Conservation (phyloP, 1,140 invertebrate species). For the Antheraea pernyi region DNA sequence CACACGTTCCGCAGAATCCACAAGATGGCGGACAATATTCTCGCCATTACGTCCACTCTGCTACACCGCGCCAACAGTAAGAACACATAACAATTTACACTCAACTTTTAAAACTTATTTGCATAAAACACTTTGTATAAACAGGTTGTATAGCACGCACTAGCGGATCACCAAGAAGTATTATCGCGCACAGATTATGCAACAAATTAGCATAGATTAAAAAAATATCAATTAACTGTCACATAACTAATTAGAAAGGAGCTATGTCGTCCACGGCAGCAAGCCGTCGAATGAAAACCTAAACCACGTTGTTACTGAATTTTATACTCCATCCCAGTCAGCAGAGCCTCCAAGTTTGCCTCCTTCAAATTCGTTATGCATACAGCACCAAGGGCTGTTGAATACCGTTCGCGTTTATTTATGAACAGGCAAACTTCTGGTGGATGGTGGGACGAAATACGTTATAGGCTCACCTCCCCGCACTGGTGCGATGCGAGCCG, state of each 20-base stretch:
- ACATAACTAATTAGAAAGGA: constrained; percentile 61
- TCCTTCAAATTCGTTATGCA: constrained; percentile 81
- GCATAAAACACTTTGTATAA: constrained; percentile 31
- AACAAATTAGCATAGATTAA: not conserved
- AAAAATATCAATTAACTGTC: constrained; percentile 19
- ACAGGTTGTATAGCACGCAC: constrained; percentile 10
- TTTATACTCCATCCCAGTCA: constrained; percentile 79
- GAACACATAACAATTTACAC: constrained; percentile 27
- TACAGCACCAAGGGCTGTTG: constrained; percentile 81
- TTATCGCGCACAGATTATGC: constrained; percentile 1
- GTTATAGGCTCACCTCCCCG: constrained; percentile 81
- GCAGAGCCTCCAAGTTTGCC: constrained; percentile 78
- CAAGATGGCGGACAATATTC: constrained; percentile 54
- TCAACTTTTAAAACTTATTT: constrained; percentile 35
- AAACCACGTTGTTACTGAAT: constrained; percentile 78
- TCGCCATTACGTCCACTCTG: constrained; percentile 31
- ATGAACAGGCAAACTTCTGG: constrained; percentile 81
- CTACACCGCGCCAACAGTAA: constrained; percentile 27
- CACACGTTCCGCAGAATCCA: constrained; percentile 47
- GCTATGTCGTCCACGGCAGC: constrained; percentile 73
- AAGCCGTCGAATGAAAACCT: constrained; percentile 74
- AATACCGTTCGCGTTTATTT: constrained; percentile 81
- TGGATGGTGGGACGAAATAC: constrained; percentile 80
- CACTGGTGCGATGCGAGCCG: constrained; percentile 64
- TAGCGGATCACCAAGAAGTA: constrained; percentile 3